phyloP scores from a whole-genome alignment of 2,113 vertebrate species.

The Glaucomys volans region DNA sequence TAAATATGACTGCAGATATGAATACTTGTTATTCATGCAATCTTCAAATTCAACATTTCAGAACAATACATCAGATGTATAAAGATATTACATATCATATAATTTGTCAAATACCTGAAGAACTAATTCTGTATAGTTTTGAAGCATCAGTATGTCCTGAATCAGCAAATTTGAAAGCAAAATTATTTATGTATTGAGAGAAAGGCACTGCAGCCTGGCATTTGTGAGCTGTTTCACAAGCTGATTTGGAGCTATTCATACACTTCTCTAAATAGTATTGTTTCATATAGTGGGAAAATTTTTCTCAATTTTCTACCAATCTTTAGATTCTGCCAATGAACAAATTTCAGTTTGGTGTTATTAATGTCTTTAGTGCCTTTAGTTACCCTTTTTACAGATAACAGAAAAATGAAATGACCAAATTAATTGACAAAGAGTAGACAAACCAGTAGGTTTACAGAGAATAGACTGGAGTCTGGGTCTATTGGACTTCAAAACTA shows the following conservation, averaged over 20 bases:
- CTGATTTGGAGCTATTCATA: not conserved
- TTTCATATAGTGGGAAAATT: not conserved
- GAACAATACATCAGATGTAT: not conserved
- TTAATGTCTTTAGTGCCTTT: not conserved
- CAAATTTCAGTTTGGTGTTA: not conserved
- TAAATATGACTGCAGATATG: not conserved
- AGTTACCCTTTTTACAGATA: not conserved
- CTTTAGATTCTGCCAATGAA: not conserved
- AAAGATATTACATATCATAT: not conserved
- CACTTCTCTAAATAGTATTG: not conserved
- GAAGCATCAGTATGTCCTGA: not conserved
- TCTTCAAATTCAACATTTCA: not conserved
- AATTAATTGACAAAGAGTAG: not conserved
- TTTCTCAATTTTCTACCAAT: not conserved
- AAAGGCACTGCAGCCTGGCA: not conserved
- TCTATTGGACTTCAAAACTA: not conserved
- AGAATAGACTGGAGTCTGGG: not conserved
- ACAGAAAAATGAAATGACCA: not conserved
- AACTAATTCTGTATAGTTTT: not conserved
- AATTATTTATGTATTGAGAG: not conserved
- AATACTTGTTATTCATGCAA: not conserved
- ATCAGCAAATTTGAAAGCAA: not conserved
- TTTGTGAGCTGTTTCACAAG: not conserved
- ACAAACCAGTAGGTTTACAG: not conserved
- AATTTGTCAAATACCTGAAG: not conserved